Evolutionary conservation across 2,888 invertebrate genomes (phyloP), one percentile per base, ranked within the genome.

Genomic region (Cremastobaeus sp.): DNA sequence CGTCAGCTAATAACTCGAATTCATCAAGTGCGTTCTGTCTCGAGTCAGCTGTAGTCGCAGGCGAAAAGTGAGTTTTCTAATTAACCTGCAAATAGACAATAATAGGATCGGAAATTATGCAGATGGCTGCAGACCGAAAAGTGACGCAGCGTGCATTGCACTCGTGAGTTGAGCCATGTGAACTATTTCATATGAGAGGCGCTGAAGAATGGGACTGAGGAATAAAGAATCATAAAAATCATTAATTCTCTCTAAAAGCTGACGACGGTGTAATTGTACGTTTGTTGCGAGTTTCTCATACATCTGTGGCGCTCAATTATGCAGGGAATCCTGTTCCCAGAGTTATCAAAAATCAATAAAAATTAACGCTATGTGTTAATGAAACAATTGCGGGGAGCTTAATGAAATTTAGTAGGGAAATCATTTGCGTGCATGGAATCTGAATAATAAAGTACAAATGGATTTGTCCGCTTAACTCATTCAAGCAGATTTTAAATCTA

Each of bases 141-240:
- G 32, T 39, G 47, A 45, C 17, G 25, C 15, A 20, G 2, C 43
- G 57, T 48, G 50, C 57, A 17, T 18, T 57, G 66, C 66, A 32
- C 50, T 68, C 52, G 37, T n/a, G 11, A 48, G 28, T 48, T 32
- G 32, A 50, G 30, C 21, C 59, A 41, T 68, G 68, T 59, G 68
- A 68, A 68, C 43, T 59, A 59, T 68, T 68, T 59, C 37, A n/a
- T 39, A 35, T 37, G 11, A 55, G 65, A 12, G 11, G 20, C 18
- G 34, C 9, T 41, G 17, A 35, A 43, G 59, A 59, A 57, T 20
- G 45, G 45, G 45, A 28, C 28, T n/a, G 50, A 37, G 48, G 50
- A 59, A 68, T 68, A 68, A 59, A 59, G 57, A 39, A 59, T 68
- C 59, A 48, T 68, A 68, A 68, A 68, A 68, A 68, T 57, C 68